phyloP scores from a whole-genome alignment of 2,888 invertebrate genomes.

The Agyllia agylla region DNA sequence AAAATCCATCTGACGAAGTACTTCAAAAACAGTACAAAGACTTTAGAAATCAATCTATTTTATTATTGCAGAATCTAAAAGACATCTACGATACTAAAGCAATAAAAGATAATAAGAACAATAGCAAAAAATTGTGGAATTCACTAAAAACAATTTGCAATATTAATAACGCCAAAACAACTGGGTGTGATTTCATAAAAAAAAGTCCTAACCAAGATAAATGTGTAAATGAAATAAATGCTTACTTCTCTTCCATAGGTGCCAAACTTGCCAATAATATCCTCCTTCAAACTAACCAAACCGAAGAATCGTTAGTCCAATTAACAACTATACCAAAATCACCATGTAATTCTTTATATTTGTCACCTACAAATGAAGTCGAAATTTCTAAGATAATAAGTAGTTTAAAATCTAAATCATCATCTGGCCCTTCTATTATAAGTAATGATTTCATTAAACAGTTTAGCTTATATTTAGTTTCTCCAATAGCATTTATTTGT shows the following conservation, averaged over 20 bases:
- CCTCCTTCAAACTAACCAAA: too few relatives aligned
- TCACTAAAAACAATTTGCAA: neutral
- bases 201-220: neutral
- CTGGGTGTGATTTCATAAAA: neutral
- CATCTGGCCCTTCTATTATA: neutral
- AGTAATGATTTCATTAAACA: neutral
- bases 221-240: too few relatives aligned
- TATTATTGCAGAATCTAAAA: neutral
- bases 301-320: too few relatives aligned
- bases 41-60: neutral
- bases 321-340: too few relatives aligned
- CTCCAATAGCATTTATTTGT: neutral
- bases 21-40: neutral
- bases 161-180: neutral
- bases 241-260: too few relatives aligned
- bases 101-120: neutral
- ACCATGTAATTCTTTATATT: neutral
- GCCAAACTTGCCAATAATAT: too few relatives aligned
- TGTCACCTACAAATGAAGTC: neutral
- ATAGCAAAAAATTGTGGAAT: neutral
- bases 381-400: neutral
- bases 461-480: neutral
- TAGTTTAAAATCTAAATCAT: neutral
- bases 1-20: neutral
- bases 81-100: neutral